These are phyloP conservation scores for Osmerus mordax DNA, from an alignment of 2,113 vertebrate genomes.

Conservation along the genomic window DNA sequence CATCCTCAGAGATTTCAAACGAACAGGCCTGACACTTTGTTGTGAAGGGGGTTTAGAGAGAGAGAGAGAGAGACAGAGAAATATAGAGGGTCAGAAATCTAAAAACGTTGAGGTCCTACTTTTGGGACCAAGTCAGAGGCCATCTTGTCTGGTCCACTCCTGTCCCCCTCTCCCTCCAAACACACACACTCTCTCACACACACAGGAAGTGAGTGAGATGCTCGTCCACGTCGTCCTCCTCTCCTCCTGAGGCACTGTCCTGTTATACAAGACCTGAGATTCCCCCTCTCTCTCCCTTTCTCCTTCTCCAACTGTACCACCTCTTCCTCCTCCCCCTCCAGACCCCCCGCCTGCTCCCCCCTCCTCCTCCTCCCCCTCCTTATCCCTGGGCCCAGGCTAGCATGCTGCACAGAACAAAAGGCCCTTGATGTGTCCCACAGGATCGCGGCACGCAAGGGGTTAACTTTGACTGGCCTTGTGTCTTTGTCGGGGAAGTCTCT, in stretches of 20 bases:
- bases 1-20: too few relatives aligned
- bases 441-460: conserved; percentile 50
- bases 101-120: too few relatives aligned
- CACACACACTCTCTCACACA: too few relatives aligned
- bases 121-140: too few relatives aligned
- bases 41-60: too few relatives aligned
- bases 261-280: conserved; percentile 29
- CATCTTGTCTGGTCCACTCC: too few relatives aligned
- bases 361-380: not conserved
- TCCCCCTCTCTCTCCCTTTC: not conserved
- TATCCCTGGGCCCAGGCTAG: conserved; percentile 23
- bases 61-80: too few relatives aligned
- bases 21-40: too few relatives aligned
- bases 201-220: too few relatives aligned
- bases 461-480: conserved; percentile 58
- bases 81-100: too few relatives aligned
- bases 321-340: not conserved
- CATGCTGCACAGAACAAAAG: conserved; percentile 63
- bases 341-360: not conserved
- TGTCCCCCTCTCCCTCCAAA: too few relatives aligned
- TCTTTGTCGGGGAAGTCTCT: conserved; percentile 45
- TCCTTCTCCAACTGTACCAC: not conserved
- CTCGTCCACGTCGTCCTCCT: too few relatives aligned
- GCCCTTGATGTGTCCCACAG: conserved; percentile 59
- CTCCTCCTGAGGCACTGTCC: conserved; percentile 13